Evolutionary conservation across 2,888 invertebrate genomes (phyloP), one percentile per base, ranked within the genome.

Genomic region (Argyresthia goedartella): DNA sequence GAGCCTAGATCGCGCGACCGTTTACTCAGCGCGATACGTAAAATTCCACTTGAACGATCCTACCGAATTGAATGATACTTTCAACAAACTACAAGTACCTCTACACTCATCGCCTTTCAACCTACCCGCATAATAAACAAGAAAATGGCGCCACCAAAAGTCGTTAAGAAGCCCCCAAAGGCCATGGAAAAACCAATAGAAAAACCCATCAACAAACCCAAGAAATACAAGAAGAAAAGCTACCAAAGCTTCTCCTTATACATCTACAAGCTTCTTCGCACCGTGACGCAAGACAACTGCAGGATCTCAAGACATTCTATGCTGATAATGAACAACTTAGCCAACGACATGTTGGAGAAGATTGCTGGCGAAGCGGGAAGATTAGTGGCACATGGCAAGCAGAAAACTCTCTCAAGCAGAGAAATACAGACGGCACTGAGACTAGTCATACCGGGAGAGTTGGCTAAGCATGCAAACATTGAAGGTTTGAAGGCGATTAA

Each of bases 271-370:
- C 70, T 92, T 4, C 62, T 92, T 54, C 87, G 88, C 60, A 87
- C 88, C 59, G 87, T 91, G 0, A 58, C 63, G 58, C 88, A 89
- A 0, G 90, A 91, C 0, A 82, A 25, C 25, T 25, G 6, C 25
- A 6, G 25, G 2, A 25, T 25, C 25, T 25, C 25, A 0, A 88
- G 87, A 25, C 91, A 92, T 60, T 90, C 92, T 0, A 93, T 92
- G 90, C 71, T 87, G 60, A 92, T 93, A 58, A 92, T 93, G 91
- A 92, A 93, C 71, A 90, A 89, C 61, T 93, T 93, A 56, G 91
- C 93, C 0, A 91, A 90, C 59, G 93, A 94, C 60, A 90, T 92
- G 63, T 85, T 94, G 63, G 92, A 94, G 67, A 88, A 90, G 46
- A 90, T 94, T 46, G 92, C 92, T 0, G 76, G 84, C 0, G 91